Evolutionary conservation across 2,797 vertebrate species (phyloP), one percentile per base, ranked within the genome.

Genomic region (Numenius phaeopus): DNA sequence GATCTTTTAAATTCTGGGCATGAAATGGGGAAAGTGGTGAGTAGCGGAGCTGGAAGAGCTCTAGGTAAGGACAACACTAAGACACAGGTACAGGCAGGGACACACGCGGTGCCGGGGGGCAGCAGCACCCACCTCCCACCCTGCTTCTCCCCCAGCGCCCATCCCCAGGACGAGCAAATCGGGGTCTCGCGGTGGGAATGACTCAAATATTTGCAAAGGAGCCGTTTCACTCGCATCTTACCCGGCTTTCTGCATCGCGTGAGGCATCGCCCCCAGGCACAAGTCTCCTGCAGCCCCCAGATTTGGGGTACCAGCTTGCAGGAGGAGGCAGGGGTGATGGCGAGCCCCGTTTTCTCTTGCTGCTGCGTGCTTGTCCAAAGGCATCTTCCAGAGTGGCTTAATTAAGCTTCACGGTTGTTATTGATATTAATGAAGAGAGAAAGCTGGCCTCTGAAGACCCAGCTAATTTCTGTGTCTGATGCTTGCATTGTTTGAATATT

Each of bases 401-500:
- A 11, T 97, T 67, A 90, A 89, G 46, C 59, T 94, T 83, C 90
- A 42, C 1, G 7, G 87, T 85, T 90, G 83, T 93, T 94, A 76
- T 9, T 87, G 96, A 83, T 66, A 55, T 62, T 76, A 80, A 85
- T 88, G 94, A 16, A 81, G 65, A 61, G 57, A 77, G 76, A 87
- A 82, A 78, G 34, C 73, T 57, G 89, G 78, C 75, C 89, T 49
- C 81, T 46, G 58, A 85, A 92, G 90, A 50, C 89, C 90, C 86
- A 55, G 87, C 95, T 95, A 49, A 93, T 96, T 94, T 94, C 86
- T 15, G 9, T 37, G 88, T 27, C 37, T 49, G 87, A 85, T 93
- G 72, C 85, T 94, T 58, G 69, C 2, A 3, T n/a, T 34, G 26
- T 62, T 89, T 9, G 75, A 87, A 39, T 85, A 62, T 76, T 89